These are phyloP conservation scores for Hesperia comma DNA, from an alignment of 2,888 invertebrate species.

Conservation along the genomic window DNA sequence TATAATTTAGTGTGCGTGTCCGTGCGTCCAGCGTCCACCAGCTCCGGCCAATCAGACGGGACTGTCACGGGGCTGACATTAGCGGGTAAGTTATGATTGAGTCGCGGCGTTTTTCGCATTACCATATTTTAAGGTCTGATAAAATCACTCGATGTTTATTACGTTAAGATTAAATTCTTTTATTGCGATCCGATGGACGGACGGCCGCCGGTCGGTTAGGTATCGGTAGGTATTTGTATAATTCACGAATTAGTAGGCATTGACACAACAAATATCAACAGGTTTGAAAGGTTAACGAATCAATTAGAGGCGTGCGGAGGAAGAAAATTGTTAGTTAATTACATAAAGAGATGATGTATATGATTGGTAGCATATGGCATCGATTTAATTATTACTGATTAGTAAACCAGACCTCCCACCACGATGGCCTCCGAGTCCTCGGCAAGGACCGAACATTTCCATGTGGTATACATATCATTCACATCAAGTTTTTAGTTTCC, in stretches of 20 bases:
- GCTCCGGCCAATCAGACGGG: slow-evolving; percentile 61
- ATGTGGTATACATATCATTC: not conserved
- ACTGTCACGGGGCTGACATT: slow-evolving; percentile 63
- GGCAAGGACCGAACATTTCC: not conserved
- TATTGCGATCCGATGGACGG: slow-evolving; percentile 47
- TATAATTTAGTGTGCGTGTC: slow-evolving; percentile 58
- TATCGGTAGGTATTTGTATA: slow-evolving; percentile 32
- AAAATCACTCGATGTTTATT: slow-evolving; percentile 68
- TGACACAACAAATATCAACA: slow-evolving; percentile 9
- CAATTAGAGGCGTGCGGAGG: slow-evolving; percentile 22
- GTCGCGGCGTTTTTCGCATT: slow-evolving; percentile 62
- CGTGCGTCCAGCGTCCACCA: slow-evolving; percentile 35
- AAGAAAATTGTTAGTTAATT: slow-evolving; percentile 1
- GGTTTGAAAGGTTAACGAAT: slow-evolving; percentile 35
- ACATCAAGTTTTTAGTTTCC: not conserved
- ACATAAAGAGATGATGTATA: not conserved
- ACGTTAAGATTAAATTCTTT: slow-evolving; percentile 58
- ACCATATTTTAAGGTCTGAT: slow-evolving; percentile 69
- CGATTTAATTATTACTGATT: not conserved
- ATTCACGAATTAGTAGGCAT: slow-evolving; percentile 36
- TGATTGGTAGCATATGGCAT: not conserved
- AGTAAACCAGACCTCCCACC: not conserved
- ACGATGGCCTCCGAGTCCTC: not conserved
- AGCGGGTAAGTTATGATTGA: slow-evolving; percentile 76
- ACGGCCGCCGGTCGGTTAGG: slow-evolving; percentile 3